Percentiles rank a stretch among this genome's conserved stretches.
phyloP scores from a whole-genome alignment of 2,888 invertebrate genomes.

The Brachyopa scutellaris region DNA sequence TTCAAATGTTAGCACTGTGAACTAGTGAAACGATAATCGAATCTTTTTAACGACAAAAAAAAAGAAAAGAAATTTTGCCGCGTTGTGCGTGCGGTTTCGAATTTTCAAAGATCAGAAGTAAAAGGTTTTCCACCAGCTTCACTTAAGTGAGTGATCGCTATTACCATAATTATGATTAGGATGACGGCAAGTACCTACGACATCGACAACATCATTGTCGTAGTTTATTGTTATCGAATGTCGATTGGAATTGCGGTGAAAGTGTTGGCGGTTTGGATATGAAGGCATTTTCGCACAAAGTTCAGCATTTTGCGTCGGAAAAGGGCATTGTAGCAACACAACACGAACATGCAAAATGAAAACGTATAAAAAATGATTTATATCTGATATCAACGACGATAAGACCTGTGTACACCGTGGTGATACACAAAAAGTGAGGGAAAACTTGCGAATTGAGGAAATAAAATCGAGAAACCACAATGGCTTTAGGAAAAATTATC shows the following conservation, averaged over 20 bases:
- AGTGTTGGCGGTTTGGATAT: conserved; percentile 32
- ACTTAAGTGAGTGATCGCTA: conserved; percentile 13
- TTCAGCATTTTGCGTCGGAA: conserved; percentile 25
- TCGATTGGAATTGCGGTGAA: conserved; percentile 38
- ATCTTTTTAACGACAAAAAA: conserved; percentile 10
- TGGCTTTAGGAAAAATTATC: conserved; percentile 56
- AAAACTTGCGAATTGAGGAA: conserved; percentile 36
- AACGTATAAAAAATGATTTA: conserved; percentile 39
- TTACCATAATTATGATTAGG: conserved; percentile 17
- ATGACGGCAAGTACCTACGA: conserved; percentile 4
- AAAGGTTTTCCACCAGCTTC: conserved; percentile 15
- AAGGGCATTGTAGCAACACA: conserved; percentile 35
- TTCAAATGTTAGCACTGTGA: conserved; percentile 46
- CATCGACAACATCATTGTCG: conserved; percentile 9
- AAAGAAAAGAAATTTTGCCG: not conserved
- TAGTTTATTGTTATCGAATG: conserved; percentile 43
- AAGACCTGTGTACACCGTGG: conserved; percentile 50
- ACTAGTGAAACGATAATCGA: conserved; percentile 40
- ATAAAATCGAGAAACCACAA: conserved; percentile 49
- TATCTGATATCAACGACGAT: conserved; percentile 47
- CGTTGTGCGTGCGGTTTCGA: conserved; percentile 17
- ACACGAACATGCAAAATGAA: conserved; percentile 36
- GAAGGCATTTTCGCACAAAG: conserved; percentile 49
- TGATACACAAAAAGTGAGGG: not conserved
- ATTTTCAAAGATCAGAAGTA: conserved; percentile 25